Evolutionary conservation across 2,113 vertebrate species (phyloP).

Genomic region (Albula goreensis): DNA sequence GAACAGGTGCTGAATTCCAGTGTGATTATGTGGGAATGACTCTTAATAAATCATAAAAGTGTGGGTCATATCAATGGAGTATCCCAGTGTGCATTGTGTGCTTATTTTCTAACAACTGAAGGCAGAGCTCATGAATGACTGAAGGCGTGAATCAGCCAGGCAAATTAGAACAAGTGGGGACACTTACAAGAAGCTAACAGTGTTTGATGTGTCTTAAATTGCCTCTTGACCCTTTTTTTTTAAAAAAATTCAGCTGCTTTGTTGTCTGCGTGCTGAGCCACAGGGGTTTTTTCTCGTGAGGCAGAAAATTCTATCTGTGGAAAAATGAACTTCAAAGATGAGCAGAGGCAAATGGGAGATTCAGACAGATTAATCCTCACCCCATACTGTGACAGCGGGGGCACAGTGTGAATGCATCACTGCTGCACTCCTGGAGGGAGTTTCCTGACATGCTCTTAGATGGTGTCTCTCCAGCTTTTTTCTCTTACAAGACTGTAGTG

Average conservation of each 20-base stretch:
- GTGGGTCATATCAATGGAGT: neutral
- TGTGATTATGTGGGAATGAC: neutral
- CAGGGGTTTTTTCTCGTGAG: neutral
- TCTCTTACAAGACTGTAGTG: neutral
- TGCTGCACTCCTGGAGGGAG: neutral
- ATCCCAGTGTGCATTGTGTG: neutral
- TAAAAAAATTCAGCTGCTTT: neutral
- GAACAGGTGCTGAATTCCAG: neutral
- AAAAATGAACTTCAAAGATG: neutral
- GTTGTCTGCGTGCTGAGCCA: neutral
- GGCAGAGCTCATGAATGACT: neutral
- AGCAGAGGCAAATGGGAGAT: neutral
- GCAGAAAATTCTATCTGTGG: neutral
- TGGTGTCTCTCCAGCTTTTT: neutral
- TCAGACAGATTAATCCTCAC: neutral
- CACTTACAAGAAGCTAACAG: neutral
- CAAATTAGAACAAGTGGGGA: neutral
- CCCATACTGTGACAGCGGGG: neutral
- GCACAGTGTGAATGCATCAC: neutral
- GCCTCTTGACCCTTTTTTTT: constrained; percentile 3
- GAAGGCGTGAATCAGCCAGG: neutral
- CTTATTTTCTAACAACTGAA: neutral
- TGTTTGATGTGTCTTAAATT: neutral
- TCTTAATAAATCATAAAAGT: neutral
- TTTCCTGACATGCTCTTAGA: neutral